phyloP scores from a whole-genome alignment of 2,113 vertebrate genomes.

The Sturnus vulgaris region DNA sequence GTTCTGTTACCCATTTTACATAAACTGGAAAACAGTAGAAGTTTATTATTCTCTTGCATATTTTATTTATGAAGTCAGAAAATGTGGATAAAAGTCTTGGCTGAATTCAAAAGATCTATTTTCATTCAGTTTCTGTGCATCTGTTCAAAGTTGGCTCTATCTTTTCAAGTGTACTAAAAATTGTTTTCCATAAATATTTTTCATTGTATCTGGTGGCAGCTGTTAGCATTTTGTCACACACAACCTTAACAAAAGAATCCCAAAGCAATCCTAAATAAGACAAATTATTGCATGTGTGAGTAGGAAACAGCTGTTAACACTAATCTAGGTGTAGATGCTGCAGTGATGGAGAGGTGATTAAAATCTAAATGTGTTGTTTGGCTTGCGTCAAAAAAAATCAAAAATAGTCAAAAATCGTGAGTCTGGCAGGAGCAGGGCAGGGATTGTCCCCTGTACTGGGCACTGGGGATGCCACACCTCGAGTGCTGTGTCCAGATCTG shows the following conservation, averaged over 20 bases:
- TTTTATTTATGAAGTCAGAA: not conserved
- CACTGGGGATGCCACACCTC: not conserved
- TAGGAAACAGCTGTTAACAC: not conserved
- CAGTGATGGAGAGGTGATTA: not conserved
- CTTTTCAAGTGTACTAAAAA: not conserved
- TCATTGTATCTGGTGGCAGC: not conserved
- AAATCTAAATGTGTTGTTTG: not conserved
- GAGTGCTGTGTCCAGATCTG: not conserved
- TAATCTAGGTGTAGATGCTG: not conserved
- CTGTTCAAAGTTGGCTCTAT: not conserved
- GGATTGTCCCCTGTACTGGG: not conserved
- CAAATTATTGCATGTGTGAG: not conserved
- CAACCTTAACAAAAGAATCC: not conserved
- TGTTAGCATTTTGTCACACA: not conserved
- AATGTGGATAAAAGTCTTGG: not conserved
- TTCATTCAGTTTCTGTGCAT: not conserved
- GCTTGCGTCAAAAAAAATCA: not conserved
- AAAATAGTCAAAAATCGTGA: no score
- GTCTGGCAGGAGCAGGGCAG: not conserved
- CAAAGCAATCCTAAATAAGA: not conserved
- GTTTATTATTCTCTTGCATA: not conserved
- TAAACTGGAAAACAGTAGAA: not conserved
- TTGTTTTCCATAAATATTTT: constrained; percentile 7
- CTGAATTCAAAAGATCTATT: not conserved
- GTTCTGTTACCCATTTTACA: not conserved